Evolutionary conservation across 2,888 invertebrate genomes (phyloP).

Genomic region (Cerastis rubricosa): DNA sequence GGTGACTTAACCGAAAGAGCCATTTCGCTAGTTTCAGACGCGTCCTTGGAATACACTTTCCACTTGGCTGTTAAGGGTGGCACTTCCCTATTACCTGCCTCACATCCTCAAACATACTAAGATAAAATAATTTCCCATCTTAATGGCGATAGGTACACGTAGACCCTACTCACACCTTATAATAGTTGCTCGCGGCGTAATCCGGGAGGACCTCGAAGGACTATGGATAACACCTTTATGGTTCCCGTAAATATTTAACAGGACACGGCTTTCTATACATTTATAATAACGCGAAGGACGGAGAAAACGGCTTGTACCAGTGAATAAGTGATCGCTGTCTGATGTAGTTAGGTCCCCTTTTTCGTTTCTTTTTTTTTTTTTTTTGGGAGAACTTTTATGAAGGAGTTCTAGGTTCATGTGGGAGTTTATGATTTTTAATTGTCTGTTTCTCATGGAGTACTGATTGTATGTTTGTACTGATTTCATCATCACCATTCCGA

Average conservation of each 20-base stretch:
- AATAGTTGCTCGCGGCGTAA: conserved; percentile 57
- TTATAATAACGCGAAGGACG: conserved; percentile 52
- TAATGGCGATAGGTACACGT: conserved; percentile 41
- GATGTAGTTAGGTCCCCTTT: conserved; percentile 39
- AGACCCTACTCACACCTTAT: conserved; percentile 64
- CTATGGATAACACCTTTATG: conserved; percentile 64
- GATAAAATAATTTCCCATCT: conserved; percentile 52
- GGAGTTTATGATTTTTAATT: neutral
- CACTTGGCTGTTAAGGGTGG: conserved; percentile 3
- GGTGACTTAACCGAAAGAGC: neutral
- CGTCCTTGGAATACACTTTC: conserved; percentile 17
- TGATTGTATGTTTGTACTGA: neutral
- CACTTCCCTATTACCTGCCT: conserved; percentile 10
- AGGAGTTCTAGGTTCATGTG: conserved; percentile 6
- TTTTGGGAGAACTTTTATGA: conserved; percentile 27
- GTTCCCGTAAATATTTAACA: conserved; percentile 66
- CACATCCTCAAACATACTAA: conserved; percentile 39
- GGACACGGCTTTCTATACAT: conserved; percentile 62
- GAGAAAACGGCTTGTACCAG: conserved; percentile 46
- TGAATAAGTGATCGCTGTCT: conserved; percentile 64
- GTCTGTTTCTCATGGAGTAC: neutral
- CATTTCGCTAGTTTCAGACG: neutral
- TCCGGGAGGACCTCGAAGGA: conserved; percentile 58
- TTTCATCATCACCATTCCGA: no score
- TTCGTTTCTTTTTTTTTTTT: conserved; percentile 33